Base-by-base conservation (phyloP, 2,888 invertebrate species). In the Hymenopus coronatus region DNA sequence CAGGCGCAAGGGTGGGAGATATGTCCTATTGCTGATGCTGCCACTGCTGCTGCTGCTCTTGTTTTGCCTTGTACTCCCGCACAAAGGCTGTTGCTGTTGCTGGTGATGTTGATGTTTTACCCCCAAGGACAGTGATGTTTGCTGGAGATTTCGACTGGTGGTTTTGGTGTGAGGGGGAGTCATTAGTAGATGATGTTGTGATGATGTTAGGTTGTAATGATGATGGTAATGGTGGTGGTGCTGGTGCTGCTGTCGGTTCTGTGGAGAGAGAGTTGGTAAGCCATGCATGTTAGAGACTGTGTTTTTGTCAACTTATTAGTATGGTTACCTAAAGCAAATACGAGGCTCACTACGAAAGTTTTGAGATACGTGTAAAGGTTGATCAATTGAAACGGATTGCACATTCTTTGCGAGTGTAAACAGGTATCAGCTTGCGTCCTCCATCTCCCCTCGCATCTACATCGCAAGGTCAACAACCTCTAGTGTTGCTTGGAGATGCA, bases 171-270 rank as follows among this genome's bases (percentile, higher is more conserved):
- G 88, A 90, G 88, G 90, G 90, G 90, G 89, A 83, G 84, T 85
- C 87, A 89, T 89, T 89, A 90, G 88, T 88, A 90, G 88, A 83
- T 90, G 90, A 85, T 90, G 90, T 84, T 88, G 90, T 85, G 90
- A 93, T 93, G 92, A 86, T 92, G 91, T 92, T 92, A 93, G 91
- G 92, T 92, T 91, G 92, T 92, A 92, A 92, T 93, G 92, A 92
- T 93, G 92, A 92, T 92, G 91, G 92, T 92, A 92, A 92, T 91
- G 89, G 92, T 92, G 90, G 90, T 94, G 94, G 90, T 93, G 93
- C 90, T 93, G 93, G 91, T 93, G 93, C 87, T 93, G 93, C 88
- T 92, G 92, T 81, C 91, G 91, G 82, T 91, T 91, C 88, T 92
- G 92, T 84, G 92, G 92, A 25, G 89, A 89, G 46, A 83, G 84